Conservation (phyloP, 2,113 vertebrate genomes). For the Paraplagusia blochii region DNA sequence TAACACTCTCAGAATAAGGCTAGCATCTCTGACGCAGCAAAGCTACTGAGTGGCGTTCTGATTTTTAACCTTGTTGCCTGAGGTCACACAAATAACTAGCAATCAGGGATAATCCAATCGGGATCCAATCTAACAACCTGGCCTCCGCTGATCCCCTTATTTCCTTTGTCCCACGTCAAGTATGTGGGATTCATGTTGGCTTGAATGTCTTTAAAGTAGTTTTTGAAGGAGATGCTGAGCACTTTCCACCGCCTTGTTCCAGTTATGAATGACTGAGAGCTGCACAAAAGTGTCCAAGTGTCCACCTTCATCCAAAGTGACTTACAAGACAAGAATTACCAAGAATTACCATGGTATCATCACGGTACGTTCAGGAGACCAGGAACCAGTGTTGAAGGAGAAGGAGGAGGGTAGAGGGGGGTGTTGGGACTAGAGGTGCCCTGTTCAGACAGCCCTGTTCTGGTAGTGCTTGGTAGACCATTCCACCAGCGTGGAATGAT, state of each 20-base stretch:
- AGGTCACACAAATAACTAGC: slow-evolving; percentile 39
- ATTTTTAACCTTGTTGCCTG: slow-evolving; percentile 41
- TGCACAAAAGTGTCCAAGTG: slow-evolving; percentile 10
- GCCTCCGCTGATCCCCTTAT: slow-evolving; percentile 57
- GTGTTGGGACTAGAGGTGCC: too few relatives aligned
- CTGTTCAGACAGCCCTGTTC: too few relatives aligned
- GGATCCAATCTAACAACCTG: slow-evolving; percentile 52
- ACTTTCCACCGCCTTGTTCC: slow-evolving; percentile 23
- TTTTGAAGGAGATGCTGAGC: neutral
- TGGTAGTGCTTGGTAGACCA: too few relatives aligned
- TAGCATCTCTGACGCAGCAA: neutral
- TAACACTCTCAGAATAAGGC: neutral
- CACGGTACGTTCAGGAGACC: too few relatives aligned
- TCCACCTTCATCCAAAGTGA: too few relatives aligned
- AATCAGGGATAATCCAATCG: slow-evolving; percentile 39
- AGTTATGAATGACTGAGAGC: slow-evolving; percentile 39
- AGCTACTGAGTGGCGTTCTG: slow-evolving; percentile 14
- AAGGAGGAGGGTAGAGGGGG: too few relatives aligned
- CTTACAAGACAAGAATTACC: too few relatives aligned
- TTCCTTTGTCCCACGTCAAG: slow-evolving; percentile 50
- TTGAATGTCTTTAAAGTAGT: slow-evolving; percentile 15
- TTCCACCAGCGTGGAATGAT: too few relatives aligned
- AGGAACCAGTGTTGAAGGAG: too few relatives aligned
- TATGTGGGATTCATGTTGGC: slow-evolving; percentile 6
- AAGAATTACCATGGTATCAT: too few relatives aligned